phyloP scores from a whole-genome alignment of 2,113 vertebrate genomes.

The Casuarius casuarius region DNA sequence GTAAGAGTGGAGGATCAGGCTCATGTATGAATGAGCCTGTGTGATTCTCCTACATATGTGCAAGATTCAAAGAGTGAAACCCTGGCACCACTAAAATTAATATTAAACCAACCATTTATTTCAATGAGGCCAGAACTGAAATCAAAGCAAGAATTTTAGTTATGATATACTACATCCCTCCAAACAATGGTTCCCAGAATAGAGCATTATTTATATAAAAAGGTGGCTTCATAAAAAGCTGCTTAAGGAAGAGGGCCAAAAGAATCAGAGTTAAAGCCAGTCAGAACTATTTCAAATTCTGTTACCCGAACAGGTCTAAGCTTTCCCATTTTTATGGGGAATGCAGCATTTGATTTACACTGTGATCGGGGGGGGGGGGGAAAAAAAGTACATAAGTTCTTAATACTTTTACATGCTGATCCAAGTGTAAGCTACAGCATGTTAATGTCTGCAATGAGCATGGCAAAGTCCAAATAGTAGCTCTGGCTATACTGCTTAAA shows the following conservation, averaged over 20 bases:
- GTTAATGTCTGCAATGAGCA: not conserved
- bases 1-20: not conserved
- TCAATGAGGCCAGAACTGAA: not conserved
- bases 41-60: not conserved
- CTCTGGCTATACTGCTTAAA: constrained; percentile 16
- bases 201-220: not conserved
- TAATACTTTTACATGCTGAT: not conserved
- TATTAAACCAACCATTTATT: not conserved
- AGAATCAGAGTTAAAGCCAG: not conserved
- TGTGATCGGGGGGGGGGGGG: not conserved
- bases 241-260: not conserved
- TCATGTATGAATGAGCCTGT: not conserved
- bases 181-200: not conserved
- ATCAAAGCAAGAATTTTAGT: not conserved
- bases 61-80: not conserved
- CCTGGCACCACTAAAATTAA: not conserved
- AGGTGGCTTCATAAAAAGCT: not conserved
- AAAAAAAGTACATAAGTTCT: not conserved
- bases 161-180: not conserved
- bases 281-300: not conserved
- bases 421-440: not conserved
- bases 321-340: not conserved
- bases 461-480: not conserved
- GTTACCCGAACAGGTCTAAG: not conserved
- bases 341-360: not conserved